Percentiles rank a stretch among this genome's conserved stretches.
phyloP scores from a whole-genome alignment of 2,888 invertebrate genomes.

The Acleris holmiana region DNA sequence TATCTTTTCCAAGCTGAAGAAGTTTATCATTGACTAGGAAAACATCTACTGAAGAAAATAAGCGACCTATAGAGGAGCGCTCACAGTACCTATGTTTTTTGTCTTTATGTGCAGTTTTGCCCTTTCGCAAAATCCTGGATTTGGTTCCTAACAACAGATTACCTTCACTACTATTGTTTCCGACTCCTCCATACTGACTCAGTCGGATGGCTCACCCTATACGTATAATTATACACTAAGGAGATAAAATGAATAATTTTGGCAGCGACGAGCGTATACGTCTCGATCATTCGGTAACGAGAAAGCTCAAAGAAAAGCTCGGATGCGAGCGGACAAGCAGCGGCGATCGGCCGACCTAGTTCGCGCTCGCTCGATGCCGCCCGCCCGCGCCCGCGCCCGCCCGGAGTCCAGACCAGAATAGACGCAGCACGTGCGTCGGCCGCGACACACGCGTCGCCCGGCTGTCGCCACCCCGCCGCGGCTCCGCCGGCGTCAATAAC shows the following conservation, averaged over 20 bases:
- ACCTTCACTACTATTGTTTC: no score
- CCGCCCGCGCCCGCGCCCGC: constrained; percentile 53
- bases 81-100: no score
- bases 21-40: no score
- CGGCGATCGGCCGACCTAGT: constrained; percentile 67
- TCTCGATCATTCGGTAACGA: constrained; percentile 37
- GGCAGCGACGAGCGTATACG: background rate
- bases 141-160: no score
- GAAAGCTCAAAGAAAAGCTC: constrained; percentile 46
- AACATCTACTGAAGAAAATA: no score
- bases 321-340: constrained; percentile 42
- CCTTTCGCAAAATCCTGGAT: no score
- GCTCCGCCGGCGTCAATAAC: constrained; percentile 40
- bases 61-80: no score
- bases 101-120: no score
- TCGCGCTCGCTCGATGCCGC: constrained; percentile 73
- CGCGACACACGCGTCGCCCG: constrained; percentile 65
- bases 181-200: no score
- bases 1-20: no score
- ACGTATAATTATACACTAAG: no score
- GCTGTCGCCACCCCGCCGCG: constrained; percentile 38
- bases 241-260: background rate
- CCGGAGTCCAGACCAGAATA: constrained; percentile 75
- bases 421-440: constrained; percentile 81
- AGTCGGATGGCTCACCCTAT: no score